Conservation (phyloP, 2,797 vertebrate species). For the Scolopax rusticola region DNA sequence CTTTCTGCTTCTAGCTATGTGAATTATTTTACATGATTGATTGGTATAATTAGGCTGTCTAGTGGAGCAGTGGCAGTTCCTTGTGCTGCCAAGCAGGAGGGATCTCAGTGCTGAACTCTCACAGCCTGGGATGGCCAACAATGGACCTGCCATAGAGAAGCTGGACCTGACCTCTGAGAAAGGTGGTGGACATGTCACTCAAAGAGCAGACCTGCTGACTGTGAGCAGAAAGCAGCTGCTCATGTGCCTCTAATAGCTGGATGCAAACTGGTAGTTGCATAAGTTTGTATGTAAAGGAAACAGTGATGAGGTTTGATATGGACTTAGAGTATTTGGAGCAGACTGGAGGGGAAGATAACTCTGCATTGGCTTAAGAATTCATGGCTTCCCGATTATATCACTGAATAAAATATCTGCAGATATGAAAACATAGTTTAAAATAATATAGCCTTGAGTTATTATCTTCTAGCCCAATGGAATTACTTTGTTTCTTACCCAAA, state of each 20-base stretch:
- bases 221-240: not conserved
- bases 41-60: slow-evolving; percentile 53
- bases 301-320: not conserved
- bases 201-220: not conserved
- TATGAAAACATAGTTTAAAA: not conserved
- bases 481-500: not conserved
- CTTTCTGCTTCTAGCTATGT: not conserved
- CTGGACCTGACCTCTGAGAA: not conserved
- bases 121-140: slow-evolving; percentile 10
- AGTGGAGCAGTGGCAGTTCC: not conserved
- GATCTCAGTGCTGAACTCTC: slow-evolving; percentile 21
- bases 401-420: not conserved
- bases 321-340: not conserved
- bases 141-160: slow-evolving; percentile 2
- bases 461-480: not conserved
- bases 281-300: not conserved
- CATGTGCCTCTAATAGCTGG: not conserved
- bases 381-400: not conserved
- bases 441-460: not conserved
- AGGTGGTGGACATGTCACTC: slow-evolving; percentile 7
- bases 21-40: slow-evolving; percentile 49
- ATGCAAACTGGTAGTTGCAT: not conserved
- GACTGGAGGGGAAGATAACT: not conserved
- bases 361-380: not conserved
- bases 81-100: slow-evolving; percentile 25